Base-by-base conservation (phyloP, 2,113 vertebrate species). In the Pseudonaja textilis region DNA sequence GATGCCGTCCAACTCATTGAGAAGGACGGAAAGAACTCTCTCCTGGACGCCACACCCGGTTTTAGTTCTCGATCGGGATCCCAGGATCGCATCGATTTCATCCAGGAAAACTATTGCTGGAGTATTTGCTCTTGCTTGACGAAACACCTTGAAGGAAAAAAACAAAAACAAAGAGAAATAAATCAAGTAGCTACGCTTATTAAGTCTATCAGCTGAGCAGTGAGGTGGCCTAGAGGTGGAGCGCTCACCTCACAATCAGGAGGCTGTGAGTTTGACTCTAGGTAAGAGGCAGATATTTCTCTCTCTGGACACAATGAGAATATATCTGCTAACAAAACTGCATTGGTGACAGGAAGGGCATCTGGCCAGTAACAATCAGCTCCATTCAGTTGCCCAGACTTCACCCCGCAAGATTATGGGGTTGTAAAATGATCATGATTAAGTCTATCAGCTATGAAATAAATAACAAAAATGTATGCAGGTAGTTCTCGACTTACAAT, bases 91-190 rank as follows among this genome's bases (percentile, higher is more conserved):
- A 96, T 99, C 99, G 29, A 99, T 98, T 97, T 99, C 99, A 96
- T 99, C 99, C 1, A 99, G 97, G 97, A 99, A 99, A 93, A 99
- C 97, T 94, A 99, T 97, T 85, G 98, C 99, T 59, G 99, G 99
- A 64, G 98, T 96, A 29, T 98, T 99, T 50, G 99, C 98, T 95
- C 99, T 98, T 52, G 99, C 99, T 97, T 99, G 99, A 25, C 89
- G 97, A 94, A 99, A 99, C 88, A 99, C 97, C 99, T 99, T 94
- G 20, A 89, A 8, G 92, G 2, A 89, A n/a, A 22, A 93, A 86
- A 39, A 86, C 50, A 93, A 29, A n/a, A n/a, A 54, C 8, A 23
- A 34, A 20, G n/a, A 14, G 55, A 45, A 91, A 50, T 8, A 7
- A 95, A 95, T 25, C 5, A 59, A 34, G 9, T 25, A 90, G 10